These are phyloP conservation scores for Melospiza georgiana DNA, from an alignment of 2,113 vertebrate genomes.

Conservation along the genomic window DNA sequence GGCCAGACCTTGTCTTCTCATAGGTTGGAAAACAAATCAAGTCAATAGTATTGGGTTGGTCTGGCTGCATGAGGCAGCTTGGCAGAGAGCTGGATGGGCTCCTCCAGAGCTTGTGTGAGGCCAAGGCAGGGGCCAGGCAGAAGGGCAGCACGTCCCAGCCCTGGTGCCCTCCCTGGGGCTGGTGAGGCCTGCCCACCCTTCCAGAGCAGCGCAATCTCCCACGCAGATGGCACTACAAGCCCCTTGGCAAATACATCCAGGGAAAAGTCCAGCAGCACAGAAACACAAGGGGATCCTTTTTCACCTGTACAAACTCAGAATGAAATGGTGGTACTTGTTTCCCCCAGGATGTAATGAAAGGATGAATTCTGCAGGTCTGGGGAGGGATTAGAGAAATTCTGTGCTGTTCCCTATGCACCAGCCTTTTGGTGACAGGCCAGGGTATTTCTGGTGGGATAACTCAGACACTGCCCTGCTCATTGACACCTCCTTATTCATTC, in stretches of 20 bases:
- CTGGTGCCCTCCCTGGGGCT: background rate
- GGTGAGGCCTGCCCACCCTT: background rate
- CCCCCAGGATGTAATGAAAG: background rate
- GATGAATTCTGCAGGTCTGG: background rate
- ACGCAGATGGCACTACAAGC: background rate
- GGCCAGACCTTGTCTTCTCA: background rate
- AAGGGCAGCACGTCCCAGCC: background rate
- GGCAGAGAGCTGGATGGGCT: background rate
- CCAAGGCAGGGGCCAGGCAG: background rate
- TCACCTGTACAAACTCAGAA: background rate
- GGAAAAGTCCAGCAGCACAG: background rate
- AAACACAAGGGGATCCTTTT: background rate
- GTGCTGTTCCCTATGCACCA: background rate
- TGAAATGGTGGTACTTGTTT: background rate
- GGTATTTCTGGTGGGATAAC: background rate
- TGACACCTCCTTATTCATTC: background rate
- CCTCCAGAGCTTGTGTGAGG: background rate
- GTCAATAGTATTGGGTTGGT: background rate
- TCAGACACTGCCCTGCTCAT: background rate
- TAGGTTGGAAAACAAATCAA: background rate
- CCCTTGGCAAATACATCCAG: background rate
- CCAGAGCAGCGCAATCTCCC: rapidly evolving
- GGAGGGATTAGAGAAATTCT: background rate
- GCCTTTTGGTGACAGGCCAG: background rate
- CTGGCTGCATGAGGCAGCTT: background rate